Base-by-base conservation (phyloP, 2,113 vertebrate species). In the Pontoporia blainvillei region DNA sequence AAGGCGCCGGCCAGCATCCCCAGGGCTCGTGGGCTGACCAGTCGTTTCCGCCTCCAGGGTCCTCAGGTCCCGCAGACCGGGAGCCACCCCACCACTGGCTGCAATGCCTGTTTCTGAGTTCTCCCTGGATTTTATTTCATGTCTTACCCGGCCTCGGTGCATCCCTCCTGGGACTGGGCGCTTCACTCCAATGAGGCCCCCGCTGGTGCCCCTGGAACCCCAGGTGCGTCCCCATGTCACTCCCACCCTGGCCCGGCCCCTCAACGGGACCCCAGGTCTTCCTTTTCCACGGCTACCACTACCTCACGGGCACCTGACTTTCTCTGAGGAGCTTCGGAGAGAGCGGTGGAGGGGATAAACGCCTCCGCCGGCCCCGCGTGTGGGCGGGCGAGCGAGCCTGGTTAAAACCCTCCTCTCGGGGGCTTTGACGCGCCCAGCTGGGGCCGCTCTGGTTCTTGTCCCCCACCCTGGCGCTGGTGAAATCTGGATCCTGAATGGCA, bases 331-430 rank as follows among this genome's bases (percentile, higher is more conserved):
- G 44, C 57, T 52, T 8, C n/a, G 6, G 7, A 2, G 44, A 84
- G 12, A 11, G 31, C 7, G 1, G 10, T 14, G 14, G 23, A 8
- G 54, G n/a, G 69, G 17, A 1, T 5, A 36, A 46, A 20, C 0
- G 2, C 8, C 62, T 34, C 62, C 10, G 8, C 9, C 1, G 4
- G 41, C 18, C 34, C 14, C 1, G 20, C 13, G 11, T 15, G 12
- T 0, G 23, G 9, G 17, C 1, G 0, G 0, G 44, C 1, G 25
- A 2, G 9, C 29, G 1, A 8, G 0, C 7, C 12, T 2, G 8
- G 39, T 11, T 27, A 7, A 44, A 12, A 9, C 7, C 2, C 9
- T 36, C 4, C 11, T n/a, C 59, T 11, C 1, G 4, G 39, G 20
- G 5, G 61, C 25, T n/a, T 13, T 3, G 7, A 14, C 4, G n/a